A percentile compares a stretch with the other conserved stretches of the same genome.
These are phyloP conservation scores for Drusus annulatus DNA, from an alignment of 1,140 invertebrate species.

Conservation along the genomic window DNA sequence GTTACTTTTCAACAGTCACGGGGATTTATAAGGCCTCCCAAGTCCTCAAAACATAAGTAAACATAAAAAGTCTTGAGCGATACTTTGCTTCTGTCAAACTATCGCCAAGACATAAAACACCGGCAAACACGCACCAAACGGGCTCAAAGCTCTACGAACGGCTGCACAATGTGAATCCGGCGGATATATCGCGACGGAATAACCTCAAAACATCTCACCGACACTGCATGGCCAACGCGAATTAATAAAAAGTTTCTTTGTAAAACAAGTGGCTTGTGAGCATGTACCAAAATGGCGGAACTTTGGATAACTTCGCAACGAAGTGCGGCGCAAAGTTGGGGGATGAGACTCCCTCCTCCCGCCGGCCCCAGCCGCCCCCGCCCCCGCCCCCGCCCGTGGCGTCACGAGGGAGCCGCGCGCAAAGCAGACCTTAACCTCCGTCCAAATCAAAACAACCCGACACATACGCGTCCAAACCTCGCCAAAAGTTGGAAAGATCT, in stretches of 20 bases:
- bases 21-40: not conserved
- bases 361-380: conserved; percentile 61
- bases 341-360: conserved; percentile 60
- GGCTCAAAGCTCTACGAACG: conserved; percentile 63
- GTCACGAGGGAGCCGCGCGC: conserved; percentile 28
- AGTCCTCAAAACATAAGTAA: conserved; percentile 44
- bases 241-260: conserved; percentile 75
- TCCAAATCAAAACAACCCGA: conserved; percentile 7
- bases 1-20: conserved; percentile 69
- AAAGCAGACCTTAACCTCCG: not conserved
- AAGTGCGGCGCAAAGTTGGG: conserved; percentile 70
- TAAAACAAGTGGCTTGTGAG: conserved; percentile 74
- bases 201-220: conserved; percentile 72
- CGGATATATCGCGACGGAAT: conserved; percentile 57
- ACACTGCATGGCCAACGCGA: conserved; percentile 72
- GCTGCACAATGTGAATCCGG: conserved; percentile 8
- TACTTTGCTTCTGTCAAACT: conserved; percentile 50
- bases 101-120: conserved; percentile 61
- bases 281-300: conserved; percentile 74
- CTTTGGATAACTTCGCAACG: conserved; percentile 73
- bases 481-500: conserved; percentile 12
- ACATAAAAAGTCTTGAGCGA: conserved; percentile 47
- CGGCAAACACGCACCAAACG: conserved; percentile 69
- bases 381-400: conserved; percentile 63
- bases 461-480: not conserved